Percentiles rank a stretch among this genome's conserved stretches.
phyloP scores from a whole-genome alignment of 1,140 invertebrate species.

The Pachypeltis micranthus region DNA sequence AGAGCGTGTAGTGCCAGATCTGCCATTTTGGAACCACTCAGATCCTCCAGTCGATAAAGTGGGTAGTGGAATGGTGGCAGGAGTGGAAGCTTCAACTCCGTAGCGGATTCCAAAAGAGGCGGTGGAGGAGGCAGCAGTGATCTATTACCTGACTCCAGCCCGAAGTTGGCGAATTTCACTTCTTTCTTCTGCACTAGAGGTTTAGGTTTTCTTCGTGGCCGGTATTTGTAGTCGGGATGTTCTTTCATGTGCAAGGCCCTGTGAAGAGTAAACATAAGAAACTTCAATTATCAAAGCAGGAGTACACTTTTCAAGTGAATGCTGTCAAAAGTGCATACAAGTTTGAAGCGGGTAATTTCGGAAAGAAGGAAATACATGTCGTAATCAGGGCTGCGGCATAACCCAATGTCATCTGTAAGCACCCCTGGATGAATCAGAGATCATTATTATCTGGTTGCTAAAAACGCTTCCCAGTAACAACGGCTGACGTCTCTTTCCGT shows the following conservation, averaged over 20 bases:
- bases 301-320: no score
- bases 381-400: no score
- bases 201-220: slow-evolving; percentile 84
- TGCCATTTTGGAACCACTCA: slow-evolving; percentile 37
- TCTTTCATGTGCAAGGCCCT: slow-evolving; percentile 95
- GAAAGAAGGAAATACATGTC: no score
- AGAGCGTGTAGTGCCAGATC: slow-evolving; percentile 48
- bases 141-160: slow-evolving; percentile 37
- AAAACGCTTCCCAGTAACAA: no score
- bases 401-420: no score
- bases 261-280: slow-evolving; percentile 36
- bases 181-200: slow-evolving; percentile 52
- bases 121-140: slow-evolving; percentile 47
- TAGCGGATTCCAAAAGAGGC: slow-evolving; percentile 42
- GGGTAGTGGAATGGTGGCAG: slow-evolving; percentile 59
- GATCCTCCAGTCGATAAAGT: slow-evolving; percentile 51
- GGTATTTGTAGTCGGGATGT: slow-evolving; percentile 91
- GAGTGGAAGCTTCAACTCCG: slow-evolving; percentile 53
- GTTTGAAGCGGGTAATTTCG: no score
- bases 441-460: no score
- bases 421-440: no score
- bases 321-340: no score
- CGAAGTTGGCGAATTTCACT: slow-evolving; percentile 46
- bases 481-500: no score
- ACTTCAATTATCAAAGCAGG: background rate